Base-by-base conservation (phyloP, 2,888 invertebrate genomes). In the Thymelicus sylvestris region DNA sequence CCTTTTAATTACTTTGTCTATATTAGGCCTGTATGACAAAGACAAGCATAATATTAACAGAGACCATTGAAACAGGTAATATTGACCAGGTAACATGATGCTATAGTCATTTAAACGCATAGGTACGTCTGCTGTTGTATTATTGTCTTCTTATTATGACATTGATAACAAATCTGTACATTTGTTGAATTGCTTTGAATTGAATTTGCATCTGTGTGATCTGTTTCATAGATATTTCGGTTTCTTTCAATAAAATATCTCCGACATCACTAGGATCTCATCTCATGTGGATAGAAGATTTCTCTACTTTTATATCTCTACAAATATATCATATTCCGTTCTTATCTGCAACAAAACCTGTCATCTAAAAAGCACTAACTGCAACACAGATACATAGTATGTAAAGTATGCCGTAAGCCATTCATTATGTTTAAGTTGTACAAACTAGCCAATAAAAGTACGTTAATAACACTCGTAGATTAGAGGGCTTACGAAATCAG, bases 401-500 rank as follows among this genome's bases (percentile, higher is more conserved):
- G 8, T 24, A 24, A 55, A 24, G 55, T 5, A 55, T 19, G 8
- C 7, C 13, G 57, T 57, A 31, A 55, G n/a, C 10, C 57, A 57
- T 57, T 31, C 57, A 57, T 57, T 5, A 31, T 6, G 24, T 57
- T 57, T 31, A 57, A 13, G 57, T 31, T 31, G 38, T 38, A 5
- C 38, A 4, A 57, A 38, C 13, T 55, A 55, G n/a, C n/a, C 6
- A 19, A 60, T 60, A 15, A 15, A 19, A 57, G 57, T 55, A 24
- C 19, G 24, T 57, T 57, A 57, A 38, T 31, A 57, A 57, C 13
- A 57, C 39, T 60, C n/a, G 8, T 72, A 72, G 74, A 76, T 74
- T 72, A 72, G 64, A 63, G 73, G 74, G 64, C 72, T 78, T 76
- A 75, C 72, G 74, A 77, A 78, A 77, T 76, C 74, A 69, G 66